Percentiles rank a stretch among this genome's conserved stretches.
Conservation (phyloP, 2,797 vertebrate genomes). For the Sebastes itinus region DNA sequence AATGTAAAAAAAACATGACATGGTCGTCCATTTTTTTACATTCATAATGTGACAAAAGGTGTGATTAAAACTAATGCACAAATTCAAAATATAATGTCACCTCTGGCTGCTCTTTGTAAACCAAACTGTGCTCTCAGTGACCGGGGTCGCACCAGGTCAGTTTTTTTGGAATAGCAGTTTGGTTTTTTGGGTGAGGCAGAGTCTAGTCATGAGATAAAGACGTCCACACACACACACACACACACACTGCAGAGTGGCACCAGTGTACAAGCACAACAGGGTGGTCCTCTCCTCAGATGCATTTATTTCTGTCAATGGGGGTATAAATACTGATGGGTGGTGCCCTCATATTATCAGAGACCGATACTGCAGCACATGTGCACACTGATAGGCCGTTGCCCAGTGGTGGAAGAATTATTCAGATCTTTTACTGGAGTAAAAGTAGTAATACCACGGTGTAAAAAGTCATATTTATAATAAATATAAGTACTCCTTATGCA, state of each 20-base stretch:
- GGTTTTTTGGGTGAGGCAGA: constrained; percentile 49
- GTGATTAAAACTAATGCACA: background rate
- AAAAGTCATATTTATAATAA: background rate
- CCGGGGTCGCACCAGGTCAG: constrained; percentile 40
- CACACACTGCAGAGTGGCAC: background rate
- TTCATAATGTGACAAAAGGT: background rate
- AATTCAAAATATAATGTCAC: background rate
- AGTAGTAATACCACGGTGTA: background rate
- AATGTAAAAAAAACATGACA: background rate
- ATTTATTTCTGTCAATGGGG: constrained; percentile 48
- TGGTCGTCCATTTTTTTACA: background rate
- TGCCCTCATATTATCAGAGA: constrained; percentile 19
- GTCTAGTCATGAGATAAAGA: constrained; percentile 44
- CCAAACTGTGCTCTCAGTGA: background rate
- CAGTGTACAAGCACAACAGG: background rate
- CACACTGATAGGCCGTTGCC: constrained; percentile 30
- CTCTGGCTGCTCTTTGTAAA: background rate
- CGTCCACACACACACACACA: background rate
- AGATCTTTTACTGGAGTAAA: background rate
- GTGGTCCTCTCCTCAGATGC: constrained; percentile 10
- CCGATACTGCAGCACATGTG: constrained; percentile 45
- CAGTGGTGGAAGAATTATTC: background rate
- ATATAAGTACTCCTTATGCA: background rate
- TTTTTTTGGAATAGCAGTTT: constrained; percentile 23
- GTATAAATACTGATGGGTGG: constrained; percentile 51